phyloP scores from a whole-genome alignment of 2,888 invertebrate genomes.

The Machimus atricapillus region DNA sequence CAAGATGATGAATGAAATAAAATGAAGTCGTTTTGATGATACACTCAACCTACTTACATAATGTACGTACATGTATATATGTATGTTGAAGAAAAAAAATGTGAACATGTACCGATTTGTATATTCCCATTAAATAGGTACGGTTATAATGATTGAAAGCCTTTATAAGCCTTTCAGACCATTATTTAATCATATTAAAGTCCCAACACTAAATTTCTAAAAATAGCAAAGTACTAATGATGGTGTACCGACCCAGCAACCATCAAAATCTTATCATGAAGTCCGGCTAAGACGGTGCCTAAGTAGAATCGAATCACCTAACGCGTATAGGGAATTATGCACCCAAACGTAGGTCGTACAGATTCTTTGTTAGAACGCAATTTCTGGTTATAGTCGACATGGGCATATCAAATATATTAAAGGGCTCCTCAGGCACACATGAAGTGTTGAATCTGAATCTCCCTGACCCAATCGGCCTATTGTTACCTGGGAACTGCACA shows the following conservation, averaged over 20 bases:
- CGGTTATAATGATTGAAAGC: no score
- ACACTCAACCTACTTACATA: no score
- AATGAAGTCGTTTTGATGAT: no score
- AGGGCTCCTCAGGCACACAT: background rate
- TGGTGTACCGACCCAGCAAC: background rate
- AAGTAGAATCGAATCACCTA: background rate
- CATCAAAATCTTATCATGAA: background rate
- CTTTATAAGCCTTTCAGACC: no score
- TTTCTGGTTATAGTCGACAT: background rate
- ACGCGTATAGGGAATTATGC: background rate
- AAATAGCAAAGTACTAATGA: no score
- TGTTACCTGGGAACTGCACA: slow-evolving; percentile 16
- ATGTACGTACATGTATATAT: no score
- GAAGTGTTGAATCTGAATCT: background rate
- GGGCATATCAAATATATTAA: background rate
- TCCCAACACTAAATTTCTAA: no score
- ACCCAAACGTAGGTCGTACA: background rate
- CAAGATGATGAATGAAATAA: no score
- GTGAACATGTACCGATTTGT: no score
- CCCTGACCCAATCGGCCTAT: background rate
- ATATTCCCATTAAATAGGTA: no score
- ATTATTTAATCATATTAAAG: no score
- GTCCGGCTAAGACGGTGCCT: background rate
- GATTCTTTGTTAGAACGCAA: background rate
- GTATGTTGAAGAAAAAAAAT: no score